A percentile compares a stretch with the other conserved stretches of the same genome.
Evolutionary conservation across 2,113 vertebrate species (phyloP).

Genomic region (Brienomyrus brachyistius): DNA sequence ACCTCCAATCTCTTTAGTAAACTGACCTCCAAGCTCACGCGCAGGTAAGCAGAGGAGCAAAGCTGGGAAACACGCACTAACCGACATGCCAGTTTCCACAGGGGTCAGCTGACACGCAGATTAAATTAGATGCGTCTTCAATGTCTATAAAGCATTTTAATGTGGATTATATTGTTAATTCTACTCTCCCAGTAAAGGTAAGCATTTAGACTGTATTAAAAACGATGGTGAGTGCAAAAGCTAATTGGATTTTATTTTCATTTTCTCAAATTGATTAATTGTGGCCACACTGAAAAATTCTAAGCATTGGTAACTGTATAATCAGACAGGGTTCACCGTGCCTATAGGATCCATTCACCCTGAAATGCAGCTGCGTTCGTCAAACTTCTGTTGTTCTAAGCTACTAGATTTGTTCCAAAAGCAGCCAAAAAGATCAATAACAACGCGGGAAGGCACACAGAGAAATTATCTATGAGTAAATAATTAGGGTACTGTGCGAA

Average conservation of each 20-base stretch:
- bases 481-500: background rate
- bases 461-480: background rate
- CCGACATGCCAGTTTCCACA: background rate
- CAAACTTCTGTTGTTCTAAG: background rate
- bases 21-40: conserved; percentile 85
- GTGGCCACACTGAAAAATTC: background rate
- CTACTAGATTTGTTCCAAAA: background rate
- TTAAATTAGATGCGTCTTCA: background rate
- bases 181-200: background rate
- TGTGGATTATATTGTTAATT: background rate
- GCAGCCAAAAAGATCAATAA: background rate
- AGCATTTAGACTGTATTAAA: background rate
- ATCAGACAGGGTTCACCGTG: background rate
- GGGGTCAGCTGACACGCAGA: background rate
- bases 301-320: background rate
- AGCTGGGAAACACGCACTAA: background rate
- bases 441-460: background rate
- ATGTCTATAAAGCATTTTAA: background rate
- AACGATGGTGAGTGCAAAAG: background rate
- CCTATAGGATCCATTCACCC: background rate
- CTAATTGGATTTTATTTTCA: background rate
- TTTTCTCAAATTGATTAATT: background rate
- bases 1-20: conserved; percentile 87
- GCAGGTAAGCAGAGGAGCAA: conserved; percentile 71
- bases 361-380: background rate